Base-by-base conservation (phyloP, 2,888 invertebrate genomes). In the Macropis europaea region DNA sequence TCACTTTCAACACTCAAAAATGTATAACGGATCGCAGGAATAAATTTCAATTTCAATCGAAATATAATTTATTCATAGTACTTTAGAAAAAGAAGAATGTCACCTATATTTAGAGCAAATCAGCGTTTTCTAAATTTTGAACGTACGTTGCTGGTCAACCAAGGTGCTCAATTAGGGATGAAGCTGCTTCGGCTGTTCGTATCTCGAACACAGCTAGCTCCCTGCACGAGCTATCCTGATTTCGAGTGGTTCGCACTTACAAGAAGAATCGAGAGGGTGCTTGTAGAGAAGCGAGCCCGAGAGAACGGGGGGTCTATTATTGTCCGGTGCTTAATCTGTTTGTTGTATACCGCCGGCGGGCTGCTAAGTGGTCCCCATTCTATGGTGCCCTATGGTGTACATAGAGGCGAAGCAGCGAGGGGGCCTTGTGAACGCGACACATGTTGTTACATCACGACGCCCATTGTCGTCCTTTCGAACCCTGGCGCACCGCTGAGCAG, bases 331-430 rank as follows among this genome's bases (percentile, higher is more conserved):
- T 85, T 88, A 88, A 88, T 88, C 88, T 86, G 88, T 88, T 88
- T 88, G 88, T 87, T 86, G 87, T 88, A 86, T 79, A 87, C 84
- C 82, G 82, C 82, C 72, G 83, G 81, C 81, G 83, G 87, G 85
- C 86, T 87, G 88, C 88, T 88, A 88, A 88, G 88, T 88, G 88
- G 88, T 88, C 85, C 82, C 86, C 84, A 85, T 88, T 87, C 86
- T 84, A 83, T 77, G 79, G 77, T 77, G 68, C 78, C 81, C 82
- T 82, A 79, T 62, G 73, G 57, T 45, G 80, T 72, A 64, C 54
- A 32, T 36, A 57, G 68, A 50, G 32, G 43, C 30, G 42, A 73
- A 76, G 38, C 64, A 66, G 38, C 74, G 13, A 67, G 59, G 76
- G 77, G 62, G 73, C 76, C 84, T 73, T 86, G 87, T 79, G 88